Conservation (phyloP, 2,797 vertebrate genomes). For the Benthosema pterotum region DNA sequence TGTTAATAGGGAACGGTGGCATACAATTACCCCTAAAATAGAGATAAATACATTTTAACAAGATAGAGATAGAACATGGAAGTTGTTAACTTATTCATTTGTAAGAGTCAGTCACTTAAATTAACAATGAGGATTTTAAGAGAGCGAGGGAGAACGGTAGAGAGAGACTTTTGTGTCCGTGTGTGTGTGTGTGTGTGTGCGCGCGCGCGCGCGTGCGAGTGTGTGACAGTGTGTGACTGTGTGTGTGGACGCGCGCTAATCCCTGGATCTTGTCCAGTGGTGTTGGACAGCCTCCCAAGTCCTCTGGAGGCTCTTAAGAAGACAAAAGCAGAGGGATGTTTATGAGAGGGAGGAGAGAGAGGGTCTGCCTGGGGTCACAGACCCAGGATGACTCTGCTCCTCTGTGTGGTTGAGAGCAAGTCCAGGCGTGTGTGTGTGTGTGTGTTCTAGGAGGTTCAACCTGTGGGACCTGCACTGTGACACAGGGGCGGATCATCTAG, state of each 20-base stretch:
- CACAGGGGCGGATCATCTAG: too few species aligned
- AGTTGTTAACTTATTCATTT: too few species aligned
- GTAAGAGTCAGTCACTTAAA: too few species aligned
- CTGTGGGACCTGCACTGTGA: too few species aligned
- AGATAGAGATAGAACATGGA: not conserved
- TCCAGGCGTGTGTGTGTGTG: too few species aligned
- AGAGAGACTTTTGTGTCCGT: constrained; percentile 1
- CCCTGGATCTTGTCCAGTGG: constrained; percentile 18
- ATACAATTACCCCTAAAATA: too few species aligned
- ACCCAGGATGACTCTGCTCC: too few species aligned
- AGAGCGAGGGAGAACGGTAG: constrained; percentile 5
- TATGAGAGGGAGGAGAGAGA: constrained; percentile 24
- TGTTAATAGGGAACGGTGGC: too few species aligned
- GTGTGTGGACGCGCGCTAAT: constrained; percentile 5
- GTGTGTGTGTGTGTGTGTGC: constrained; percentile 2
- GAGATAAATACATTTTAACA: not conserved
- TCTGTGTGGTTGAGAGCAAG: too few species aligned
- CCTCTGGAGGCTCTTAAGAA: constrained; percentile 45
- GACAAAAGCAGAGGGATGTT: constrained; percentile 48
- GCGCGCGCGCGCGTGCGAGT: not conserved
- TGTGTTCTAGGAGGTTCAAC: too few species aligned
- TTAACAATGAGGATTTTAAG: constrained; percentile 4
- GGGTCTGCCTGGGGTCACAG: constrained; percentile 26
- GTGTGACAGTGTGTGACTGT: not conserved
- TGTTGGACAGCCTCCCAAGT: constrained; percentile 38